These are phyloP conservation scores for Drosophila monieri DNA, from an alignment of 2,888 invertebrate genomes.

Conservation along the genomic window DNA sequence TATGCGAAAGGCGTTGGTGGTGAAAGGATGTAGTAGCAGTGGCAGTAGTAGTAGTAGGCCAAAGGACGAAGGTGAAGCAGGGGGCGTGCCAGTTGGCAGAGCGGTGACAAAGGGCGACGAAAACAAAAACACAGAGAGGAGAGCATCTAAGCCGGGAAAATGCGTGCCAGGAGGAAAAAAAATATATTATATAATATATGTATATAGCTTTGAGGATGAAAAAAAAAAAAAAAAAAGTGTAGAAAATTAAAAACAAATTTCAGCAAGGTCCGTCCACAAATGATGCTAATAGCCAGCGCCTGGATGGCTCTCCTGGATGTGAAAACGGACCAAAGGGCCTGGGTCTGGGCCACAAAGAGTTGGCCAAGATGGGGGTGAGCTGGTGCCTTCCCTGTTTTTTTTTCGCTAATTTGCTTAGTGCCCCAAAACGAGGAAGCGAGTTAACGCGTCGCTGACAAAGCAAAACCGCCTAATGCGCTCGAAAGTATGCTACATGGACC, in stretches of 20 bases:
- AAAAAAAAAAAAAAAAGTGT: slow-evolving; percentile 11
- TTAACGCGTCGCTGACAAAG: slow-evolving; percentile 36
- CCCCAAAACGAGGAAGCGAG: slow-evolving; percentile 11
- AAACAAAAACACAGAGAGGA: background rate
- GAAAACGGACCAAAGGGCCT: background rate
- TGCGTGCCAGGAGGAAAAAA: slow-evolving; percentile 11
- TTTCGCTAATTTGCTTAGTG: slow-evolving; percentile 27
- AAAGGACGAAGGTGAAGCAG: background rate
- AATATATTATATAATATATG: background rate
- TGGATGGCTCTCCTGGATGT: too few relatives aligned
- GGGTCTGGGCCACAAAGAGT: slow-evolving; percentile 14
- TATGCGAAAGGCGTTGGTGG: slow-evolving; percentile 51
- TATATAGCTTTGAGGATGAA: background rate
- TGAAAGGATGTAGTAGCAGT: slow-evolving; percentile 20
- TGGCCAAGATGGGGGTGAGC: slow-evolving; percentile 6
- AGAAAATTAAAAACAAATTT: slow-evolving; percentile 46
- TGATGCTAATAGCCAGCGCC: slow-evolving; percentile 27
- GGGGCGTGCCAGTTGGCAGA: slow-evolving; percentile 2
- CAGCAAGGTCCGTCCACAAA: slow-evolving; percentile 27
- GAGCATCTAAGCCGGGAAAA: slow-evolving; percentile 3
- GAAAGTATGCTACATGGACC: background rate
- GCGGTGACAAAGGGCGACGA: background rate
- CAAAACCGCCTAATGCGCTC: slow-evolving; percentile 12
- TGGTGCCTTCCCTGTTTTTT: background rate
- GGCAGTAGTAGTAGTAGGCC: slow-evolving; percentile 15